phyloP scores from a whole-genome alignment of 2,888 invertebrate genomes.

The Eupithecia tripunctaria region DNA sequence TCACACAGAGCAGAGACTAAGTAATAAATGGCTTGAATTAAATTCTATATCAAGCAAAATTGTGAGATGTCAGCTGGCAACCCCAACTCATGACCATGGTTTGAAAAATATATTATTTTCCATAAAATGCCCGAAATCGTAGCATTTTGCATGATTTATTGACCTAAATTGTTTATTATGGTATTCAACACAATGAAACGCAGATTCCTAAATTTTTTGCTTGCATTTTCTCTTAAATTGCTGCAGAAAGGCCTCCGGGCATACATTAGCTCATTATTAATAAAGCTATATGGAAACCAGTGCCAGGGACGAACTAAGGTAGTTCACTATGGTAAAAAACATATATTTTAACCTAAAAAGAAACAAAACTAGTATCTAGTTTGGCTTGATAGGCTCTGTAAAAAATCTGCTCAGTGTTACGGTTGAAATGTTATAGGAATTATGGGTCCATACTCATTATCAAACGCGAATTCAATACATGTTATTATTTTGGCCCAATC shows the following conservation, averaged over 20 bases:
- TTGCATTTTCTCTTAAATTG: constrained; percentile 37
- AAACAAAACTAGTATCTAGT: too few species aligned
- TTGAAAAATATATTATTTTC: not conserved
- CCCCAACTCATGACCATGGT: not conserved
- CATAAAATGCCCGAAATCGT: not conserved
- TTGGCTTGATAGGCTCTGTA: not conserved
- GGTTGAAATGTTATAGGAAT: not conserved
- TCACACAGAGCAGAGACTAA: not conserved
- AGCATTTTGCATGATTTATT: not conserved
- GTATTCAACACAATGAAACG: constrained; percentile 9
- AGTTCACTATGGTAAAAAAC: not conserved
- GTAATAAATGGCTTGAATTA: not conserved
- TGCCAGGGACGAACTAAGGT: constrained; percentile 33
- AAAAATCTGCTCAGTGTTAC: not conserved
- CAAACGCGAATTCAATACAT: not conserved
- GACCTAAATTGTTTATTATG: not conserved
- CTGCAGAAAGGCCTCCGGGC: constrained; percentile 45
- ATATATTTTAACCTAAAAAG: not conserved
- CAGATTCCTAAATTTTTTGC: constrained; percentile 39
- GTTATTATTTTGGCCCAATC: not conserved
- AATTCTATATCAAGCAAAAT: not conserved
- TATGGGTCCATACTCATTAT: not conserved
- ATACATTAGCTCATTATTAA: constrained; percentile 46
- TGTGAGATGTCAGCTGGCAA: not conserved
- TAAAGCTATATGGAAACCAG: constrained; percentile 46